A percentile compares a stretch with the other conserved stretches of the same genome.
Evolutionary conservation across 1,140 invertebrate genomes (phyloP).

Genomic region (Samia ricini): DNA sequence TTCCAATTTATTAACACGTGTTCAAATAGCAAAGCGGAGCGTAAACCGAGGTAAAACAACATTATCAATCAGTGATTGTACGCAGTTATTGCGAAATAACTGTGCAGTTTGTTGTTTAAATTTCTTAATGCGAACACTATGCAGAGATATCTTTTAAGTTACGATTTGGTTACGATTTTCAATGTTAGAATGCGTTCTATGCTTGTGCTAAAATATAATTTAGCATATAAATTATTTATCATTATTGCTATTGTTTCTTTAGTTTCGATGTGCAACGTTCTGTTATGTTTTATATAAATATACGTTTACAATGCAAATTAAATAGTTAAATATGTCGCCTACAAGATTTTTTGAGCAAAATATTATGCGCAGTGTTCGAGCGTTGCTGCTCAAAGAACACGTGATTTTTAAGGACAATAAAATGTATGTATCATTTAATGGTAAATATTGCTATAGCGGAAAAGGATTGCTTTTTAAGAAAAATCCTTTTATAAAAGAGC

Average conservation of each 20-base stretch:
- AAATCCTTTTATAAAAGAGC: too few relatives aligned
- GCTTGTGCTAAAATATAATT: not conserved
- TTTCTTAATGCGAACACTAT: not conserved
- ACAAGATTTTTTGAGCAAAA: too few relatives aligned
- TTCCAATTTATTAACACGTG: slow-evolving; percentile 9
- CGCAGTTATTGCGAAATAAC: slow-evolving; percentile 9
- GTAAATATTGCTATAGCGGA: too few relatives aligned
- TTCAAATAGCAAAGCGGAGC: slow-evolving; percentile 4
- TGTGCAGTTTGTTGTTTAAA: slow-evolving; percentile 1
- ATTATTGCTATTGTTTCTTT: not conserved
- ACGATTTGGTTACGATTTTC: not conserved
- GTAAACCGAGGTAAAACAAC: not conserved
- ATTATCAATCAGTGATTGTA: slow-evolving; percentile 16
- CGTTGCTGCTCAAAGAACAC: too few relatives aligned
- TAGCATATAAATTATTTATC: not conserved
- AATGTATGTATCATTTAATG: too few relatives aligned
- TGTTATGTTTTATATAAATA: not conserved
- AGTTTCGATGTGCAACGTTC: not conserved
- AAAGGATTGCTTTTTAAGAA: too few relatives aligned
- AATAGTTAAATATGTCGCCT: too few relatives aligned
- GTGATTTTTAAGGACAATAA: too few relatives aligned
- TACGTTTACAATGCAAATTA: not conserved
- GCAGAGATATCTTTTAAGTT: not conserved
- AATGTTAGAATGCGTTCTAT: too few relatives aligned
- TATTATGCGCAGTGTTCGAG: too few relatives aligned